Percentiles rank a stretch among this genome's conserved stretches.
phyloP scores from a whole-genome alignment of 2,113 vertebrate genomes.

The Neodon shergylaensis region DNA sequence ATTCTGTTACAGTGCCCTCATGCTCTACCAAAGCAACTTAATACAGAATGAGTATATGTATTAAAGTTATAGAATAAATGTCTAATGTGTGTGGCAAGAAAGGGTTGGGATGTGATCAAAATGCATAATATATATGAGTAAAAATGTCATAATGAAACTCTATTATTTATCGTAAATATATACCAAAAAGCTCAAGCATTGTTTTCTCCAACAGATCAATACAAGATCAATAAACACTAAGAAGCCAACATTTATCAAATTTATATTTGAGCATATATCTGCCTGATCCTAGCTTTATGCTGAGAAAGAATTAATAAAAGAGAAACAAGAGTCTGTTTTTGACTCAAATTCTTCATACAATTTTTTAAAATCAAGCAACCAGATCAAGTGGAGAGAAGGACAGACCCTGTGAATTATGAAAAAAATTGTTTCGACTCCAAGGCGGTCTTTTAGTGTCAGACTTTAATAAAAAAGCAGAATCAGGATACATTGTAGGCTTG shows the following conservation, averaged over 20 bases:
- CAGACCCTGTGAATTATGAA: not conserved
- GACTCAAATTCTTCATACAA: not conserved
- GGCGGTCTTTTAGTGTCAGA: not conserved
- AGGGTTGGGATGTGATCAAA: not conserved
- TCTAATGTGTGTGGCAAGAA: not conserved
- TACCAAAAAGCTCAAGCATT: not conserved
- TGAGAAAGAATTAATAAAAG: not conserved
- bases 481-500: not conserved
- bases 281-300: not conserved
- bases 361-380: not conserved
- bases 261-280: not conserved
- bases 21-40: not conserved
- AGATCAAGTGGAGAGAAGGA: not conserved
- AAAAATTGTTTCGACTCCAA: conserved; percentile 6
- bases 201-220: not conserved
- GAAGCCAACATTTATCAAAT: not conserved
- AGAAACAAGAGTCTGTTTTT: not conserved
- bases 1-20: not conserved
- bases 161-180: not conserved
- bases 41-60: not conserved
- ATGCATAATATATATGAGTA: not conserved
- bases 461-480: conserved; percentile 53
- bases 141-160: not conserved
- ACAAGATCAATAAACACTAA: not conserved
- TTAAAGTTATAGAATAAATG: not conserved